Evolutionary conservation across 2,113 vertebrate species (phyloP), one percentile per base, ranked within the genome.

Genomic region (Pelecanoides urinatrix): DNA sequence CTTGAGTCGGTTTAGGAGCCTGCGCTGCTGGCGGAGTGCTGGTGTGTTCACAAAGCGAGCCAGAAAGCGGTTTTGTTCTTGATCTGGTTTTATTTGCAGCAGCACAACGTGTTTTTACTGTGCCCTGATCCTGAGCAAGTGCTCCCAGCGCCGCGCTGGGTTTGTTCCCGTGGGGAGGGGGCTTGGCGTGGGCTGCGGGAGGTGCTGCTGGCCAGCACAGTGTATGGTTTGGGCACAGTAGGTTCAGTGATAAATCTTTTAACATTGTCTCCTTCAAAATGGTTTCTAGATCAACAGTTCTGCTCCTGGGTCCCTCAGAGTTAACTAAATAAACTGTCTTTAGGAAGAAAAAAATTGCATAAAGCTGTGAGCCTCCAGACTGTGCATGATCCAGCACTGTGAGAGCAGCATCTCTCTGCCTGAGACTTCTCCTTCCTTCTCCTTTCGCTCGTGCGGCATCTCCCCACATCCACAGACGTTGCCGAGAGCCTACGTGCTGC

Each of bases 401-500:
- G 80, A 58, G 91, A 95, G 68, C 92, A 93, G 87, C 93, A 40
- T 84, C 85, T 32, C 85, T 45, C 65, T 32, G 58, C 90, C 59
- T 52, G 53, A 67, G 78, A 72, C 67, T 77, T 90, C 81, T 78
- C 32, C 67, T 66, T 70, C 81, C 85, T 56, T 89, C 86, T 65
- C 63, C 75, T 73, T 38, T 44, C n/a, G 3, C 81, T 65, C 4
- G 1, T 27, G 90, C 22, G 2, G 62, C 89, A 68, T 92, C 96
- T 93, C 94, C 94, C 91, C 80, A 11, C 95, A 50, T 71, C 47
- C 82, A 14, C 85, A 49, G 91, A 44, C 53, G 0, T 14, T 70
- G 88, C 91, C 3, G 36, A 68, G 93, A 75, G 82, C 93, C 95
- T 83, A n/a, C 49, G 62, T 95, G 91, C 95, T 79, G 96, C 86